Percentiles rank a stretch among this genome's conserved stretches.
These are phyloP conservation scores for Philhelius pedissequus DNA, from an alignment of 2,888 invertebrate species.

Conservation along the genomic window DNA sequence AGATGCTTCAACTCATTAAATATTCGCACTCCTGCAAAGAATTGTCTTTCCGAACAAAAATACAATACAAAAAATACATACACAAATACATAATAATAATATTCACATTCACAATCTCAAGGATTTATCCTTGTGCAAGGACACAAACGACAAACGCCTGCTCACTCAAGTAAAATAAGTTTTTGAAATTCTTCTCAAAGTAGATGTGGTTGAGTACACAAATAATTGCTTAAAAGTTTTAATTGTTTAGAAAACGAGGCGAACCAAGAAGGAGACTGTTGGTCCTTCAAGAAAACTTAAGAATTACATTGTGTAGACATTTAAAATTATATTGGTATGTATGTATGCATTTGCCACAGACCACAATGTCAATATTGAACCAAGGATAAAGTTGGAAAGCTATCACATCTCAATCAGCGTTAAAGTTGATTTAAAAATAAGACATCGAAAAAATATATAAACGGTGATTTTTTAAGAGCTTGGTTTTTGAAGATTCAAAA, in stretches of 20 bases:
- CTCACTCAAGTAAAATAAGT: background rate
- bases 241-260: slow-evolving; percentile 42
- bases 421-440: background rate
- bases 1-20: slow-evolving; percentile 10
- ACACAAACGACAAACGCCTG: background rate
- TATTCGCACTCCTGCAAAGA: background rate
- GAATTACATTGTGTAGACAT: slow-evolving; percentile 16
- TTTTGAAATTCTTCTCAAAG: slow-evolving; percentile 6
- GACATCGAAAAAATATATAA: background rate
- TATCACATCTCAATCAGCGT: slow-evolving; percentile 22
- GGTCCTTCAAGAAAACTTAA: background rate
- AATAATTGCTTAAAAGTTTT: slow-evolving; percentile 53
- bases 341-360: background rate
- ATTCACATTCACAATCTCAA: background rate
- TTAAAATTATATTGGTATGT: background rate
- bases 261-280: background rate
- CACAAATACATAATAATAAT: background rate
- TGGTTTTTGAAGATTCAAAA: too few species aligned
- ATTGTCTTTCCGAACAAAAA: background rate
- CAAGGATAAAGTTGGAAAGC: slow-evolving; percentile 20
- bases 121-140: background rate
- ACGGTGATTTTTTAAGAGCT: too few species aligned
- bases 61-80: background rate
- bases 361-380: slow-evolving; percentile 3
- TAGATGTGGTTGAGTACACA: slow-evolving; percentile 31